Conservation (phyloP, 2,797 vertebrate species). For the Iguana delicatissima region DNA sequence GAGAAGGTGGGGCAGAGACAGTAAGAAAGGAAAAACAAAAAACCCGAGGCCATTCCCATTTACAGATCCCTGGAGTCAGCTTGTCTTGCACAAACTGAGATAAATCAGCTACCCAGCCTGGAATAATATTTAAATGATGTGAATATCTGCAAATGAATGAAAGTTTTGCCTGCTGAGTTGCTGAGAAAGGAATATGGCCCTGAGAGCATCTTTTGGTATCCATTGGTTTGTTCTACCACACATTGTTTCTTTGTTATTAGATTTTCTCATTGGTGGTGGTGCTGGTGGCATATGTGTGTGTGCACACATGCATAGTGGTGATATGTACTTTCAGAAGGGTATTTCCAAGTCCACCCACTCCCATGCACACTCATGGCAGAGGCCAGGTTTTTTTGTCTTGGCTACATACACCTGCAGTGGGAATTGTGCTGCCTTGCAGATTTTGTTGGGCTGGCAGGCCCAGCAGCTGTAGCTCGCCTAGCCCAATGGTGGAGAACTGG, state of each 20-base stretch:
- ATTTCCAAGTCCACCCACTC: background rate
- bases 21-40: background rate
- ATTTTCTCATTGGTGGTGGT: background rate
- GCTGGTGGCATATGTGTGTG: too few species aligned
- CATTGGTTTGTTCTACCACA: background rate
- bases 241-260: background rate
- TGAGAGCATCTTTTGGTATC: background rate
- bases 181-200: background rate
- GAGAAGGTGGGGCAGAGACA: background rate
- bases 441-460: background rate
- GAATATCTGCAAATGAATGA: constrained; percentile 26
- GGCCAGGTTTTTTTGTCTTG: background rate
- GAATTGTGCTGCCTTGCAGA: background rate
- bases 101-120: constrained; percentile 26
- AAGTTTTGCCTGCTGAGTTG: constrained; percentile 4
- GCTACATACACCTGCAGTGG: background rate
- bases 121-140: background rate
- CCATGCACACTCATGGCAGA: background rate
- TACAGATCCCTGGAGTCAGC: constrained; percentile 1
- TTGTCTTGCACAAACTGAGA: constrained; percentile 10
- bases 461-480: background rate
- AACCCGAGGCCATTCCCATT: background rate
- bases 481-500: background rate
- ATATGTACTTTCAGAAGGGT: background rate
- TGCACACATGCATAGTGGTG: background rate